phyloP scores from a whole-genome alignment of 2,113 vertebrate genomes.

The Orientallactaga bullata region DNA sequence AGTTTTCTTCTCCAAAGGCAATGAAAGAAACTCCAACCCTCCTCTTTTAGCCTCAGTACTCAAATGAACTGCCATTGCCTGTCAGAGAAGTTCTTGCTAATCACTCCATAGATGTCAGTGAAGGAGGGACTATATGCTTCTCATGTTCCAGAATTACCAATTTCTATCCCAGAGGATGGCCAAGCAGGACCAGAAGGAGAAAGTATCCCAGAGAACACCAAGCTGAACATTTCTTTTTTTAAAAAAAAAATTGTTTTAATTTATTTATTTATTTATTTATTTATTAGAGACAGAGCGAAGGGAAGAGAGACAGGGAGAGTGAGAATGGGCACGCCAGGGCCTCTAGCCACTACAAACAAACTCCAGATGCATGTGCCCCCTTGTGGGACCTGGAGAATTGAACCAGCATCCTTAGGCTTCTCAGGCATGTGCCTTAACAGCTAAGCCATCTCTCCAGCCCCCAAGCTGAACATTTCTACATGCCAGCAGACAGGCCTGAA shows the following conservation, averaged over 20 bases:
- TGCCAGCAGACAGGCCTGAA: background rate
- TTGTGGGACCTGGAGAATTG: too few species aligned
- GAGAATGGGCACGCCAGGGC: too few species aligned
- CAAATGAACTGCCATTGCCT: background rate
- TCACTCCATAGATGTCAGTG: background rate
- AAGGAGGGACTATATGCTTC: background rate
- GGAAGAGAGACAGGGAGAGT: too few species aligned
- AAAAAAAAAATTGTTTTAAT: too few species aligned
- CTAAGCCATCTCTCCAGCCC: too few species aligned
- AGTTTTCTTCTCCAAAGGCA: background rate
- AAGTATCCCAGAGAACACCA: background rate
- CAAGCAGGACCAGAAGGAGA: background rate
- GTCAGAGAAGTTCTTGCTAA: background rate
- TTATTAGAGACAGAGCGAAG: too few species aligned
- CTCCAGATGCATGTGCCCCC: too few species aligned
- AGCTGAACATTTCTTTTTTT: background rate
- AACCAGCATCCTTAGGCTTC: too few species aligned
- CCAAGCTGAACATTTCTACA: background rate
- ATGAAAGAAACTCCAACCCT: background rate
- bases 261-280: too few species aligned
- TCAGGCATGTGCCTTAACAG: too few species aligned
- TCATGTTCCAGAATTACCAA: background rate
- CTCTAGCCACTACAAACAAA: too few species aligned
- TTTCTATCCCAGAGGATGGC: background rate
- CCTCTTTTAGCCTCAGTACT: background rate